Evolutionary conservation across 2,113 vertebrate species (phyloP).

Genomic region (Microcebus tavaratra): DNA sequence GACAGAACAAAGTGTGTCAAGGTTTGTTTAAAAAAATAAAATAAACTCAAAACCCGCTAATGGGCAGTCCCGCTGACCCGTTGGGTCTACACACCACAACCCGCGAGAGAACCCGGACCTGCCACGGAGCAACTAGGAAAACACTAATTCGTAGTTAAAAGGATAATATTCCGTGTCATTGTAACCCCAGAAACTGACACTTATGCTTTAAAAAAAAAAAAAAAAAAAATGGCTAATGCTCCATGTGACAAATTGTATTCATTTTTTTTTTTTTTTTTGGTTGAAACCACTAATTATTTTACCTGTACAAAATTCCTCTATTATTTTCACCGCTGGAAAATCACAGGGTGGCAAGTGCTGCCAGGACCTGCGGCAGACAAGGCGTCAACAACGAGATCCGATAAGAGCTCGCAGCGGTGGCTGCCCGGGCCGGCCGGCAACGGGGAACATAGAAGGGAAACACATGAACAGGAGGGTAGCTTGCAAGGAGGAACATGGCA

Average conservation of each 20-base stretch:
- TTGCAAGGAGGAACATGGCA: neutral
- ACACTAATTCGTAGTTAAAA: constrained; percentile 49
- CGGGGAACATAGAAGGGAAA: constrained; percentile 38
- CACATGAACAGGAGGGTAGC: constrained; percentile 34
- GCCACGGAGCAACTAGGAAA: constrained; percentile 14
- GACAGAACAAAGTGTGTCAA: neutral
- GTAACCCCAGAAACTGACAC: constrained; percentile 68
- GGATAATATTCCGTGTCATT: constrained; percentile 58
- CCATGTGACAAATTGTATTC: constrained; percentile 66
- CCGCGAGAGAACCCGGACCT: neutral
- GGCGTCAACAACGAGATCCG: constrained; percentile 36
- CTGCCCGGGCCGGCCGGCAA: neutral
- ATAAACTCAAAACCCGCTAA: accelerated
- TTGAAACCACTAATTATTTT: constrained; percentile 79
- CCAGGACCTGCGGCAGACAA: constrained; percentile 58
- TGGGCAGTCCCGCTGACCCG: accelerated
- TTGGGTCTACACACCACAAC: neutral
- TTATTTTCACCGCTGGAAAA: constrained; percentile 79
- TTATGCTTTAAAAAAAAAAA: neutral
- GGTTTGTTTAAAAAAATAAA: neutral
- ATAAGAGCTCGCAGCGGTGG: neutral
- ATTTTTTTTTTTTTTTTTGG: constrained; percentile 50
- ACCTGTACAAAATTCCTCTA: constrained; percentile 78
- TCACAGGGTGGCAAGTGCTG: constrained; percentile 62
- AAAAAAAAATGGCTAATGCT: constrained; percentile 63